A percentile compares a stretch with the other conserved stretches of the same genome.
Conservation (phyloP, 2,113 vertebrate genomes). For the Proterorhinus semilunaris region DNA sequence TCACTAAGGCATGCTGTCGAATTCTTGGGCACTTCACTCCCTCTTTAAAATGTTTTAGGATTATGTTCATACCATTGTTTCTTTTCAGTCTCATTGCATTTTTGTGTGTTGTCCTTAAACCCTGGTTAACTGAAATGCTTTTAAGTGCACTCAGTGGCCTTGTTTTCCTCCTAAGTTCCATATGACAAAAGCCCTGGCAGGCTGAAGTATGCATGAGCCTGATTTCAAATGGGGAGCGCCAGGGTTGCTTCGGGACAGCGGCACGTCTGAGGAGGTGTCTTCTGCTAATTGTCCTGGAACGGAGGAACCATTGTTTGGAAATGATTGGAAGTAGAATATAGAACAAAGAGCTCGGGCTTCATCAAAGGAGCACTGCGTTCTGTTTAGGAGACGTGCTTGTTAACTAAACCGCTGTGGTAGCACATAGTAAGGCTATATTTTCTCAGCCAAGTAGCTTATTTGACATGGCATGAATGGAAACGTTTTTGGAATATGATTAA, state of each 20-base stretch:
- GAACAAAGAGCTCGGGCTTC: constrained; percentile 39
- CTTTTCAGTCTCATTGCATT: too few species aligned
- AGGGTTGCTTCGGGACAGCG: constrained; percentile 36
- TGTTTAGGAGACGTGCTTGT: constrained; percentile 33
- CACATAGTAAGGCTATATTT: not conserved
- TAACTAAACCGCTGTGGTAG: constrained; percentile 24
- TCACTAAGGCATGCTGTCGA: too few species aligned
- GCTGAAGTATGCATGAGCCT: constrained; percentile 26
- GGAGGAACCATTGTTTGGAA: constrained; percentile 32
- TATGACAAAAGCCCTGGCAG: constrained; percentile 1
- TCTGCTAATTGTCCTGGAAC: constrained; percentile 26
- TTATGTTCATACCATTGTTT: too few species aligned
- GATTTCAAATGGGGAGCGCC: constrained; percentile 16
- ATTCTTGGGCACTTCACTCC: too few species aligned
- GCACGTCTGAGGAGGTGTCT: constrained; percentile 14
- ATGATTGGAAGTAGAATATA: constrained; percentile 49
- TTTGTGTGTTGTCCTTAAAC: too few species aligned
- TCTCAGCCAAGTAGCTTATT: too few species aligned
- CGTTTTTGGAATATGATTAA: too few species aligned
- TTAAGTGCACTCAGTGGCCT: constrained; percentile 10
- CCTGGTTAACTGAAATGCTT: too few species aligned
- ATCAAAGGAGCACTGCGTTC: constrained; percentile 26
- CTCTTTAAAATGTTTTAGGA: too few species aligned
- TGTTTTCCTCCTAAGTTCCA: constrained; percentile 29
- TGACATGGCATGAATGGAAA: too few species aligned